Percentiles rank a stretch among this genome's conserved stretches.
These are phyloP conservation scores for Oryzias javanicus DNA, from an alignment of 2,113 vertebrate genomes.

Conservation along the genomic window DNA sequence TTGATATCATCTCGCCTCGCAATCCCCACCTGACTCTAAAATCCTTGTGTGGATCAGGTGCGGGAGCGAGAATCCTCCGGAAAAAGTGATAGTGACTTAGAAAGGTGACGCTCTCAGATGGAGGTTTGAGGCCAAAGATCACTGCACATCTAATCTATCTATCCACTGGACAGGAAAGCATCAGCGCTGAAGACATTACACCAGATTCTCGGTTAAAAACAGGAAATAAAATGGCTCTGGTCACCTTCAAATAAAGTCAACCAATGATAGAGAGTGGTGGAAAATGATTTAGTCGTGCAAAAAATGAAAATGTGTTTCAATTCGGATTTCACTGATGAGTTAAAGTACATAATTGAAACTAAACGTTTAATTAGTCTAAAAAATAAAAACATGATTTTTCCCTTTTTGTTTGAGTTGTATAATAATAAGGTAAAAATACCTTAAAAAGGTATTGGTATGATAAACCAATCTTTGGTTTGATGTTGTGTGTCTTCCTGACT, in stretches of 20 bases:
- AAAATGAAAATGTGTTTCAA: not conserved
- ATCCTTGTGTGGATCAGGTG: slow-evolving; percentile 48
- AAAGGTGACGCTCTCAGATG: slow-evolving; percentile 51
- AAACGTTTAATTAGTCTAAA: too few relatives aligned
- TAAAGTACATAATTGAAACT: too few relatives aligned
- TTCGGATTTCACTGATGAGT: too few relatives aligned
- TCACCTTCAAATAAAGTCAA: slow-evolving; percentile 23
- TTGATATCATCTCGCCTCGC: slow-evolving; percentile 8
- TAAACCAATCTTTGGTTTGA: too few relatives aligned
- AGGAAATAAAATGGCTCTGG: slow-evolving; percentile 33
- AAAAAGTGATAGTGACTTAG: slow-evolving; percentile 46
- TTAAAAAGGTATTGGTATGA: too few relatives aligned
- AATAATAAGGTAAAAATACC: too few relatives aligned
- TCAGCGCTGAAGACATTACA: slow-evolving; percentile 55
- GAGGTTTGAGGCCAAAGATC: slow-evolving; percentile 65
- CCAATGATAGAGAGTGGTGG: not conserved
- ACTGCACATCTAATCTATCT: slow-evolving; percentile 70
- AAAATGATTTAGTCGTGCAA: not conserved
- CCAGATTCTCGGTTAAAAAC: slow-evolving; percentile 32
- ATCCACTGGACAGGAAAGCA: slow-evolving; percentile 63
- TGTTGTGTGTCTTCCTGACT: too few relatives aligned
- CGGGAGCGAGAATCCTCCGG: slow-evolving; percentile 31
- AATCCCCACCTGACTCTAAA: slow-evolving; percentile 28
- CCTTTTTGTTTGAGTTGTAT: too few relatives aligned
- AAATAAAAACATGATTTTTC: too few relatives aligned